Evolutionary conservation across 2,797 vertebrate genomes (phyloP).

Genomic region (Pseudomugil tenellus): DNA sequence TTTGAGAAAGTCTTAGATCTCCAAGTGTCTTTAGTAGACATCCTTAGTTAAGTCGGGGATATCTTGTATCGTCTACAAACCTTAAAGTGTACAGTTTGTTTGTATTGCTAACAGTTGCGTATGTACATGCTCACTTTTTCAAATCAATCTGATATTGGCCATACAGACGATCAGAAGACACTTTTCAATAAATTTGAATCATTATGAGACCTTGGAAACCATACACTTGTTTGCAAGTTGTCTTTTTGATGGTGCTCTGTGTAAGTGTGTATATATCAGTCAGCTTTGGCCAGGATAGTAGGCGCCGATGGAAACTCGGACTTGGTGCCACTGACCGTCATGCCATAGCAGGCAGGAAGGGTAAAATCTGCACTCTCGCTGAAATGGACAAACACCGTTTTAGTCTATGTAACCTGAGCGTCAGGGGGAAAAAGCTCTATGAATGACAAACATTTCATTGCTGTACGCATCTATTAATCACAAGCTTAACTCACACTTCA

Average conservation of each 20-base stretch:
- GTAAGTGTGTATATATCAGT: conserved; percentile 80
- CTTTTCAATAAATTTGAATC: no score
- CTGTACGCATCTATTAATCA: conserved; percentile 65
- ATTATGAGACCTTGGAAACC: no score
- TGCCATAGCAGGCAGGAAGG: conserved; percentile 71
- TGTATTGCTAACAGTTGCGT: no score
- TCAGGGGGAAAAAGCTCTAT: conserved; percentile 49
- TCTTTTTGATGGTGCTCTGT: conserved; percentile 31
- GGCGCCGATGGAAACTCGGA: conserved; percentile 73
- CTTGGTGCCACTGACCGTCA: conserved; percentile 72
- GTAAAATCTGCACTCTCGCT: conserved; percentile 65
- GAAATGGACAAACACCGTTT: conserved; percentile 66
- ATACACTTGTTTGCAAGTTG: not conserved
- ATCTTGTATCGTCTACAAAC: no score
- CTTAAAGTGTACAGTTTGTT: no score
- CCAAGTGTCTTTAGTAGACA: no score
- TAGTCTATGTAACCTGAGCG: conserved; percentile 69
- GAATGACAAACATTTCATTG: conserved; percentile 71
- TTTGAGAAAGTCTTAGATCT: no score
- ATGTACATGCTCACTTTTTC: no score
- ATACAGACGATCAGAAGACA: no score
- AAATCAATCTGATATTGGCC: no score
- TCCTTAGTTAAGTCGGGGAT: no score
- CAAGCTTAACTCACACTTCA: conserved; percentile 32
- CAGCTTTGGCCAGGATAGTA: conserved; percentile 66